Conservation (phyloP, 2,888 invertebrate species). For the Barypeithes pellucidus region DNA sequence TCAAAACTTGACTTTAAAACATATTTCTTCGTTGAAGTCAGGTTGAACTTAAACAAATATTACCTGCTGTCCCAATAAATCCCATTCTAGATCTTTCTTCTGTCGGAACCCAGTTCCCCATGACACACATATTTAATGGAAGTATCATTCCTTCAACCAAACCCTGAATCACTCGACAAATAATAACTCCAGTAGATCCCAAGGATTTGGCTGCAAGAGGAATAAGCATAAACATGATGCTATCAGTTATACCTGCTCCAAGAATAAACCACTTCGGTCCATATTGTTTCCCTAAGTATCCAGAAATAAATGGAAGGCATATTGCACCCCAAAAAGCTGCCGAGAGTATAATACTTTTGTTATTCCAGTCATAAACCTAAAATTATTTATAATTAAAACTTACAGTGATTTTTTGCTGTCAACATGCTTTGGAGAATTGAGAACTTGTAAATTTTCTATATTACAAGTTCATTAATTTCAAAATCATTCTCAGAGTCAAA, state of each 20-base stretch:
- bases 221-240: constrained; percentile 78
- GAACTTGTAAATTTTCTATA: no score
- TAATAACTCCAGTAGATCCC: constrained; percentile 56
- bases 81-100: constrained; percentile 80
- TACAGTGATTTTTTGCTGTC: no score
- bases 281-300: constrained; percentile 80
- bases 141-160: constrained; percentile 82
- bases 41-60: no score
- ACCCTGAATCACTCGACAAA: constrained; percentile 73
- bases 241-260: constrained; percentile 72
- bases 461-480: no score
- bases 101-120: constrained; percentile 83
- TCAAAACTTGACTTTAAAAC: no score
- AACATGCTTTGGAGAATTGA: no score
- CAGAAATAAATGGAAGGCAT: constrained; percentile 80
- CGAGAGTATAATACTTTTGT: constrained; percentile 74
- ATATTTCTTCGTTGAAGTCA: no score
- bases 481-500: no score
- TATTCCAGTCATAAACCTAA: constrained; percentile 47
- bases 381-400: constrained; percentile 20
- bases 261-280: constrained; percentile 82
- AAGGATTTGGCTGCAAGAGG: constrained; percentile 52
- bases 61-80: constrained; percentile 77
- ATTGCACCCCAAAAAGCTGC: constrained; percentile 89
- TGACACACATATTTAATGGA: constrained; percentile 79